A percentile compares a stretch with the other conserved stretches of the same genome.
phyloP scores from a whole-genome alignment of 1,140 invertebrate genomes.

The Drosophila subobscura region DNA sequence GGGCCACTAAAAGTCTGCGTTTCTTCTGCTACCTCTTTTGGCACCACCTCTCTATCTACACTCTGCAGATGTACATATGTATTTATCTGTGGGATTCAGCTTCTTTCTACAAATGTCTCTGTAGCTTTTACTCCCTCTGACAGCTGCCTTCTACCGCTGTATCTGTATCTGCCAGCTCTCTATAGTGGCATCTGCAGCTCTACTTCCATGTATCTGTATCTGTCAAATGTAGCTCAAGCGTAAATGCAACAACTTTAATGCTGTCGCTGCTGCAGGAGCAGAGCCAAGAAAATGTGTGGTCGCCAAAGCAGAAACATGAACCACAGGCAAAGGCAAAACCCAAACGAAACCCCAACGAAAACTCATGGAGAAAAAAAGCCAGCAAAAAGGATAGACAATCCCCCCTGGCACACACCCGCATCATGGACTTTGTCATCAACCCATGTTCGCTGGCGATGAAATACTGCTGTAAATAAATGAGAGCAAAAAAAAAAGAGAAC shows the following conservation, averaged over 20 bases:
- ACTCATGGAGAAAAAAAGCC: background rate
- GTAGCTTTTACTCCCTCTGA: background rate
- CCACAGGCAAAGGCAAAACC: constrained; percentile 17
- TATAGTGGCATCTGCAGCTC: no score
- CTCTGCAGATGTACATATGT: no score
- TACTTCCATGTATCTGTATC: background rate
- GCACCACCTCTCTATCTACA: no score
- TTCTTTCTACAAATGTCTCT: no score
- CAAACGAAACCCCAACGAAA: constrained; percentile 11
- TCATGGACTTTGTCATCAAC: constrained; percentile 40
- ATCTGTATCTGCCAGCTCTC: no score
- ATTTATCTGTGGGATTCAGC: no score
- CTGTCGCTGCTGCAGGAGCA: constrained; percentile 52
- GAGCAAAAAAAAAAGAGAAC: constrained; percentile 12
- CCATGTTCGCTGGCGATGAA: constrained; percentile 26
- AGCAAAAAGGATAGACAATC: constrained; percentile 4
- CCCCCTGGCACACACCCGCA: constrained; percentile 17
- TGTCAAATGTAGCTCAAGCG: constrained; percentile 58
- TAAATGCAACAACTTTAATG: constrained; percentile 68
- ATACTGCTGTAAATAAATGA: constrained; percentile 18
- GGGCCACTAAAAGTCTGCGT: constrained; percentile 54
- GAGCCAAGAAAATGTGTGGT: constrained; percentile 39
- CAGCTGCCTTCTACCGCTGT: background rate
- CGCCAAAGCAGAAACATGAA: constrained; percentile 42
- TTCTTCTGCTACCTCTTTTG: no score